Evolutionary conservation across 2,888 invertebrate species (phyloP), one percentile per base, ranked within the genome.

Genomic region (Caradrina kadenii): DNA sequence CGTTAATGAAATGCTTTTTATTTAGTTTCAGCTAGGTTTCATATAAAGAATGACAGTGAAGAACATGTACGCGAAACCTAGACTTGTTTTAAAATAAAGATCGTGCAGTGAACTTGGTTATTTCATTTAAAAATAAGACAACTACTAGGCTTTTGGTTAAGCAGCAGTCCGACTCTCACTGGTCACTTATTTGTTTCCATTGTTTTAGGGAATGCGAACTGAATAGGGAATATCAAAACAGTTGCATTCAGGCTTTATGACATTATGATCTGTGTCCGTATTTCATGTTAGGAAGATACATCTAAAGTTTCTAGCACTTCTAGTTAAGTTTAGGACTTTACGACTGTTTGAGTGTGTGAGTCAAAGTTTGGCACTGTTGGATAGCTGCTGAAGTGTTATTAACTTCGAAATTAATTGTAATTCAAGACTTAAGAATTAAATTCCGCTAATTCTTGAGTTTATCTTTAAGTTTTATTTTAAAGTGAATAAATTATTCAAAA

Each of bases 251-350:
- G 2, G 10, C 3, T 73, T n/a, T 60, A 74, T 61, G 52, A 49
- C n/a, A 35, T 49, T 53, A 65, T 58, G 66, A 79, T 79, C 50
- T 58, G 45, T 59, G 59, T 70, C 53, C 60, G 21, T 48, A 63
- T 63, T 50, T 67, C 67, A 73, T 75, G 62, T 82, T 81, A 80
- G 80, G 73, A 70, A 74, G 75, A 82, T 73, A 85, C 70, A 83
- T 65, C 22, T 63, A 22, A 56, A 79, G 75, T 70, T 66, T 42
- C 52, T 48, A 63, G 69, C 54, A 64, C 52, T 76, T 53, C 74
- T 26, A n/a, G 61, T 53, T 48, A 58, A 73, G 69, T 74, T 68
- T 79, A 42, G 61, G 62, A 74, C 74, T 73, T 79, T 53, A 67
- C 61, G 59, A 69, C 74, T 77, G 75, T 70, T 79, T 79, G 75